These are phyloP conservation scores for Cryptops parisi DNA, from an alignment of 2,888 invertebrate species.

Conservation along the genomic window DNA sequence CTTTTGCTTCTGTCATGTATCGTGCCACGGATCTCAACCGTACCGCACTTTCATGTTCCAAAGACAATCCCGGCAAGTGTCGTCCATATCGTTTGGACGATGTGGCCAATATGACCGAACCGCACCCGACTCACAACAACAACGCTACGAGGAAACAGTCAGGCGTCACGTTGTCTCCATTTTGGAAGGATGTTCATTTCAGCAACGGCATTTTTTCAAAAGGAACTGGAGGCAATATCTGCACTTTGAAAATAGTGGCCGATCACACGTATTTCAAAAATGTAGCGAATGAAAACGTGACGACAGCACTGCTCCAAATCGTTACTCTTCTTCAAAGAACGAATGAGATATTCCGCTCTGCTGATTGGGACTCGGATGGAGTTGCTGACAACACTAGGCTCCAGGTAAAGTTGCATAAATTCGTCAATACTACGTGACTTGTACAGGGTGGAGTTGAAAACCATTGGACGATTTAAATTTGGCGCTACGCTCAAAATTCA, in stretches of 20 bases:
- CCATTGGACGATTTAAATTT: too few species aligned
- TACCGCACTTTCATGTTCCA: neutral
- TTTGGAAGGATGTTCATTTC: too few species aligned
- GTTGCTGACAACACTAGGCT: neutral
- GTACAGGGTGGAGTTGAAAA: too few species aligned
- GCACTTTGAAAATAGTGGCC: slow-evolving; percentile 4
- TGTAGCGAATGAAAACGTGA: neutral
- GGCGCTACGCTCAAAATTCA: too few species aligned
- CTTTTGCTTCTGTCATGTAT: slow-evolving; percentile 4
- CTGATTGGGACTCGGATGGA: slow-evolving; percentile 2
- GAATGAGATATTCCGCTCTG: slow-evolving; percentile 1
- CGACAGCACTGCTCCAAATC: neutral
- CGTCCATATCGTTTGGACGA: slow-evolving; percentile 1
- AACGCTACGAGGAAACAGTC: neutral
- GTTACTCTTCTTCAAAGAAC: neutral
- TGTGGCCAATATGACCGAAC: neutral
- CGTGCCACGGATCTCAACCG: slow-evolving; percentile 2
- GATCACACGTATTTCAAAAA: slow-evolving; percentile 6
- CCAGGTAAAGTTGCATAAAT: too few species aligned
- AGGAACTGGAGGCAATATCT: neutral
- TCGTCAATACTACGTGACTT: too few species aligned
- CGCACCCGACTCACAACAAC: neutral
- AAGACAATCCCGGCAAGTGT: neutral
- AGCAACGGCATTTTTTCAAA: too few species aligned
- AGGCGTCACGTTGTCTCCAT: too few species aligned